Evolutionary conservation across 1,140 invertebrate species (phyloP).

Genomic region (Scaptomyza pallida): DNA sequence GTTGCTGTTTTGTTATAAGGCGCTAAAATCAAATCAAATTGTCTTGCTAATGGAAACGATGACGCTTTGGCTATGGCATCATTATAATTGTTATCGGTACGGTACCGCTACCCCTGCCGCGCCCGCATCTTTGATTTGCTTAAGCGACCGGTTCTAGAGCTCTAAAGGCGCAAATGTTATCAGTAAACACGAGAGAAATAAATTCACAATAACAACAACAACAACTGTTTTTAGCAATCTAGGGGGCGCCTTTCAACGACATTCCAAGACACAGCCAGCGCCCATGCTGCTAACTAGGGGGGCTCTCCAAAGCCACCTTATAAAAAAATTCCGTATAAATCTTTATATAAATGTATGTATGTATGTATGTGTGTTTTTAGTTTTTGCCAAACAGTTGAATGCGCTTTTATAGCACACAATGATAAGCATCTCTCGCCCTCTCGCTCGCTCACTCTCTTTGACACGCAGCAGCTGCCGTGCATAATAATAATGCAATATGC

Average conservation of each 20-base stretch:
- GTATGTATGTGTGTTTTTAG: background rate
- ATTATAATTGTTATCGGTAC: conserved; percentile 67
- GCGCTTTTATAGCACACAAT: conserved; percentile 55
- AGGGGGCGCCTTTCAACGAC: conserved; percentile 46
- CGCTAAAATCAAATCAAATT: conserved; percentile 76
- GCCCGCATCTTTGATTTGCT: conserved; percentile 19
- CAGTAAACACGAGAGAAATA: conserved; percentile 52
- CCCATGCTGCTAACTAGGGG: conserved; percentile 25
- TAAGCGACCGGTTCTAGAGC: conserved; percentile 27
- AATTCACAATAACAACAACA: conserved; percentile 38
- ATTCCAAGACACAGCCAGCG: conserved; percentile 40
- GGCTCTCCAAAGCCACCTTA: conserved; percentile 10
- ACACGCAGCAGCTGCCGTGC: conserved; percentile 36
- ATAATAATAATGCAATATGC: conserved; percentile 58
- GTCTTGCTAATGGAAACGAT: conserved; percentile 49
- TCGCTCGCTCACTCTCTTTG: conserved; percentile 2
- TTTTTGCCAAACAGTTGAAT: conserved; percentile 68
- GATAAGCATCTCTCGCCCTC: conserved; percentile 26
- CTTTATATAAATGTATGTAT: background rate
- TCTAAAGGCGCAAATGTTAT: conserved; percentile 74
- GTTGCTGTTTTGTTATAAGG: conserved; percentile 73
- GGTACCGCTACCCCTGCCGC: conserved; percentile 17
- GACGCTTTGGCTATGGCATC: conserved; percentile 68
- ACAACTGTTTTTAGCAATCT: conserved; percentile 3
- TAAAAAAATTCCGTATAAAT: background rate